Percentiles rank a stretch among this genome's conserved stretches.
phyloP scores from a whole-genome alignment of 23 tunicate species.

The Clavelina lepadiformis region DNA sequence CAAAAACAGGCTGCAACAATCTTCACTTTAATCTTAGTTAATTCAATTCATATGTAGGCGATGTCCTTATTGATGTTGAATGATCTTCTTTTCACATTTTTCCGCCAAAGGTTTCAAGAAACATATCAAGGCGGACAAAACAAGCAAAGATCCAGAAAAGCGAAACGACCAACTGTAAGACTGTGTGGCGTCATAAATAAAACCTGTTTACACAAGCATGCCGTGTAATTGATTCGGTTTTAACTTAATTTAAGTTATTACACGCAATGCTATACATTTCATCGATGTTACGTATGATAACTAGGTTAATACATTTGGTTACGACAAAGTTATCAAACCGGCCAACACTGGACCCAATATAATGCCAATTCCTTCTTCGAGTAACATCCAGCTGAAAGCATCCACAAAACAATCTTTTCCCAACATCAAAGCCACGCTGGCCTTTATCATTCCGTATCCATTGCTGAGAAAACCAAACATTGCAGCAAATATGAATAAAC shows the following conservation, averaged over 20 bases:
- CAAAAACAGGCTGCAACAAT: too few relatives aligned
- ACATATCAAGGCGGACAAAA: constrained; percentile 19
- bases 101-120: neutral
- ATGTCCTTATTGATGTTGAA: too few relatives aligned
- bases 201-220: constrained; percentile 4
- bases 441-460: constrained; percentile 37
- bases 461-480: constrained; percentile 19
- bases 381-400: constrained; percentile 30
- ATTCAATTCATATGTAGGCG: too few relatives aligned
- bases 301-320: too few relatives aligned
- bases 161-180: constrained; percentile 32
- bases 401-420: constrained; percentile 15
- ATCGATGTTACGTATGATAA: too few relatives aligned
- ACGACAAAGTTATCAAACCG: too few relatives aligned
- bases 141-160: constrained; percentile 11
- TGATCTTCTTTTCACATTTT: too few relatives aligned
- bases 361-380: constrained; percentile 30
- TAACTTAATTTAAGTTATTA: too few relatives aligned
- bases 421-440: constrained; percentile 24
- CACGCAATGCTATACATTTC: too few relatives aligned
- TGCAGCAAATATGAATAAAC: constrained; percentile 20
- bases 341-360: constrained; percentile 20
- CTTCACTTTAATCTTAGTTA: too few relatives aligned
- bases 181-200: constrained; percentile 10
- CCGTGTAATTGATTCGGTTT: too few relatives aligned